Base-by-base conservation (phyloP, 2,113 vertebrate genomes). In the Saimiri boliviensis region DNA sequence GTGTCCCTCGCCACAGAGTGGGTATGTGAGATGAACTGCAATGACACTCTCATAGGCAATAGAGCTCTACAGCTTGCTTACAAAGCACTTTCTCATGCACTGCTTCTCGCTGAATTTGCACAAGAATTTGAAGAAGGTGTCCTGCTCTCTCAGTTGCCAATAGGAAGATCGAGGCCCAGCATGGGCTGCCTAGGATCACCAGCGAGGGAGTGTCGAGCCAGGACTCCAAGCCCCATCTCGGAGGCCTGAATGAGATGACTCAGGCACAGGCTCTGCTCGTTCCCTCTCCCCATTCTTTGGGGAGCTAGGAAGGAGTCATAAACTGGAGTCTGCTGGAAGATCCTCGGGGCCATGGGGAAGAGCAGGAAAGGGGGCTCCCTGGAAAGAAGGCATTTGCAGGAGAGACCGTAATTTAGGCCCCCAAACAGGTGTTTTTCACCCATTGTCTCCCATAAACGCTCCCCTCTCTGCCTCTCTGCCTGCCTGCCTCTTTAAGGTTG, bases 401-500 rank as follows among this genome's bases (percentile, higher is more conserved):
- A 91, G 5, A 73, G 12, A 45, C 3, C 35, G 11, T 47, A 85
- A 10, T 45, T 76, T 37, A 54, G 70, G 35, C n/a, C 47, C 0
- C 25, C 9, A 8, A 47, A 71, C 56, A 93, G 58, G 68, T 23
- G 83, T 47, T 40, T 85, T 42, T 52, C 58, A 35, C 54, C 79
- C 54, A 37, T 17, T 56, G 71, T 94, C 71, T 94, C 56, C 76
- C 32, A 47, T n/a, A 45, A 70, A 35, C 60, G 85, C 56, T 40
- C 47, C 87, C 20, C 68, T 23, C 16, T 77, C 32, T 32, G 54
- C 89, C 54, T 37, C 87, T 47, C 94, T 93, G 35, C 32, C 95
- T 76, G 60, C 60, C 60, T 63, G 60, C 76, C 92, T 97, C 63
- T 74, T 89, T 80, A 32, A 92, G 82, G 71, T 70, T 94, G 30